Base-by-base conservation (phyloP, 2,113 vertebrate species). In the Acanthochromis polyacanthus region DNA sequence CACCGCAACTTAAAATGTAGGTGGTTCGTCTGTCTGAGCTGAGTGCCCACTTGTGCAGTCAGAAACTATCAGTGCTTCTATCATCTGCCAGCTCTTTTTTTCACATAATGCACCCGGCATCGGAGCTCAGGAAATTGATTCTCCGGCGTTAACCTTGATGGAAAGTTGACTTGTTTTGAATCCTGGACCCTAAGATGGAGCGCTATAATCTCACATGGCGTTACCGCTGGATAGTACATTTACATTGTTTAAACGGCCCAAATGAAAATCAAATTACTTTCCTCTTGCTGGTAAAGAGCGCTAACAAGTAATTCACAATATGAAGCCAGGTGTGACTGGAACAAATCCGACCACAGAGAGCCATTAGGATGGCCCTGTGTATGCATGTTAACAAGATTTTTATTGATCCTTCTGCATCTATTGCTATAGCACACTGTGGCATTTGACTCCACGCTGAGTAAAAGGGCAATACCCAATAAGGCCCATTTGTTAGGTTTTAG, bases 381-480 rank as follows among this genome's bases (percentile, higher is more conserved):
- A 66, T 71, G 84, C 79, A 86, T 81, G 77, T 76, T 85, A 84
- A 90, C 80, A 81, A 67, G 83, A 77, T 87, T 81, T 77, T 4
- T 71, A 92, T 88, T 64, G 88, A 90, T 88, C 71, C 50, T 48
- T 8, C 69, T 57, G 75, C 85, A 71, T 74, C 63, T 72, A 58
- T 62, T 73, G 66, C 57, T 71, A 56, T 53, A 61, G 50, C 65
- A 58, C 80, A 28, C 46, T 30, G 38, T 84, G 78, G 64, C 40
- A 71, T 83, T 78, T 53, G 48, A 71, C 61, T 73, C 56, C 79
- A 71, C 1, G 11, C 69, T 40, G 53, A 86, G 55, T 60, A 67
- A 84, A 86, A 83, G 71, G 60, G 43, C 69, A 70, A 30, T 15
- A 56, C 28, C 45, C 40, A 57, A 48, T 76, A 43, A 70, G 58